Evolutionary conservation across 2,113 vertebrate species (phyloP), one percentile per base, ranked within the genome.

Genomic region (Platanista minor): DNA sequence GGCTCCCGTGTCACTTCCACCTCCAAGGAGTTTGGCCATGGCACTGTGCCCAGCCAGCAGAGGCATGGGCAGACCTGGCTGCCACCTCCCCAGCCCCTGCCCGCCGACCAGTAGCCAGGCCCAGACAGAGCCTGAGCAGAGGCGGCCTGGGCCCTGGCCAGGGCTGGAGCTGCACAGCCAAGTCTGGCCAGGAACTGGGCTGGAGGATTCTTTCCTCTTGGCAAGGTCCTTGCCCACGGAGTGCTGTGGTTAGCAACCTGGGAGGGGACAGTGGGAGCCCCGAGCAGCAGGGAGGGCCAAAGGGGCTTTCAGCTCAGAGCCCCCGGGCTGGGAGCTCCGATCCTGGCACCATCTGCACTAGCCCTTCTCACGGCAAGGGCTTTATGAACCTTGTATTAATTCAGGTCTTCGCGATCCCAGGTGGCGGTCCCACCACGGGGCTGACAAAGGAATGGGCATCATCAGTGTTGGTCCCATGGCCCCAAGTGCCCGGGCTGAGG

Each of bases 121-220:
- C 43, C 91, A 89, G 93, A 81, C 87, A 29, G 91, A 49, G 91
- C 54, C n/a, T 33, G 75, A 61, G 69, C 96, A 41, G 67, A 54
- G 88, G 78, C 72, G 25, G 94, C 94, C 92, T 77, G 93, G 89
- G 91, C 67, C 59, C 0, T 1, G 0, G 95, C 95, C 95, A 91
- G 95, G 74, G 54, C n/a, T 18, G 20, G 21, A 54, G 43, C 52
- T 15, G 3, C 3, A 2, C 0, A 20, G 97, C 95, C 97, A 93
- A 91, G 96, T 52, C 72, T 59, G 52, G 95, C 95, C 31, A 23
- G 96, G 92, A 96, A 92, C 83, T 39, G 52, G 97, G 96, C 95
- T 77, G 90, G 66, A 41, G 92, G 72, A 64, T 54, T 41, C 83
- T 87, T 94, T 91, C 91, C 89, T 91, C 43, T 87, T 91, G 82